Base-by-base conservation (phyloP, 2,797 vertebrate genomes). In the Jordanella pulchra region DNA sequence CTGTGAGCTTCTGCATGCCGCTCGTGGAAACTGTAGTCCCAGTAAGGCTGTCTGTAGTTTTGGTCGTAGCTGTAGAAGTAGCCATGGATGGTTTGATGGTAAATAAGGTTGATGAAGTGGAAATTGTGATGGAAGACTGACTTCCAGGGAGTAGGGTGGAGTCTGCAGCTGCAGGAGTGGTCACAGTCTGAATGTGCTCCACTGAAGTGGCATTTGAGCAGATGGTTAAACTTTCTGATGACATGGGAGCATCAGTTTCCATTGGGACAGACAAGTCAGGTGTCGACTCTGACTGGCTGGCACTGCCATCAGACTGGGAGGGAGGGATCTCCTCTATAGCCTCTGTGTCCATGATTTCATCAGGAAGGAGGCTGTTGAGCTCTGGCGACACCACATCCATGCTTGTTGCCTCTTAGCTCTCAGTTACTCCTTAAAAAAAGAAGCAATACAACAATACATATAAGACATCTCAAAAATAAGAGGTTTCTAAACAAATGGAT, bases 381-480 rank as follows among this genome's bases (percentile, higher is more conserved):
- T 99, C 98, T 32, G 98, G 96, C 64, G 98, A 97, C 85, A 98
- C 97, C 94, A 97, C 97, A 82, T 99, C 97, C 98, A 99, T 99
- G 83, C 69, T 90, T 81, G 91, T 84, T 86, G 86, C 80, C 61
- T 79, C 68, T 86, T 73, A 79, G 86, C 12, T 56, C 84, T 79
- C 83, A 78, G 89, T 87, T 67, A 85, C 92, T 93, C 90, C 65
- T 93, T 30, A 28, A 75, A 66, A 15, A 3, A 53, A 1, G 35
- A 23, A 17, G 50, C 15, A 18, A 55, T 28, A 7, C 3, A 60
- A 23, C 42, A n/a, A 65, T 45, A n/a, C 10, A 7, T 39, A 21
- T 27, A 7, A 35, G 30, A n/a, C 9, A 1, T n/a, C 30, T 67
- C 30, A 53, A 17, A 67, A 25, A 23, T 30, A 1, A 32, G 28